Evolutionary conservation across 2,888 invertebrate genomes (phyloP), one percentile per base, ranked within the genome.

Genomic region (Drosophila kambysellisi): DNA sequence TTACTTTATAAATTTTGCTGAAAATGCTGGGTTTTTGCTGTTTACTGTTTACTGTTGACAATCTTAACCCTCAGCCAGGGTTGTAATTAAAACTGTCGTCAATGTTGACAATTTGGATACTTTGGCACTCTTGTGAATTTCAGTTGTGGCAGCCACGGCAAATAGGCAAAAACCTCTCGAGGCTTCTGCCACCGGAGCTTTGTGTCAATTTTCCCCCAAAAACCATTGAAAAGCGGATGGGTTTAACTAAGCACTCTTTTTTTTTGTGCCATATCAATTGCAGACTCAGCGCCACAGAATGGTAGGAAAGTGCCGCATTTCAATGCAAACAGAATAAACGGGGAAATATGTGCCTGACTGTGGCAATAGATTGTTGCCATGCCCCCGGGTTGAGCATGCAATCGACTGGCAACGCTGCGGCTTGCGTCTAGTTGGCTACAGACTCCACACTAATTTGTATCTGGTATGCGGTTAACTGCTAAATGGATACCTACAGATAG

Each of bases 51-150:
- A 46, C 41, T 76, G 69, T 76, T 76, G 71, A 39, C 46, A 60
- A 54, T 60, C 57, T 29, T 56, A 65, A 54, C 53, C 30, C 41
- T 41, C 20, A 77, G 74, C 74, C 67, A 78, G 30, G 76, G 83
- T 82, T 77, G 83, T 87, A 89, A 82, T 85, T 87, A 83, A 82
- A 89, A 87, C 74, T 82, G 79, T 77, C 74, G 79, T 79, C 81
- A 86, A 82, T 86, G 76, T 87, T 87, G 83, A 73, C 76, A 76
- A 56, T 69, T 17, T 30, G 12, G 15, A 30, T 32, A 32, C 30
- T 51, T 57, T 32, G 58, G 54, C 25, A 63, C 68, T 46, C 46
- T 52, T 52, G 61, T 25, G 59, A 79, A 69, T 79, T 39, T 56
- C 29, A 65, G 66, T 69, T 76, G 76, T 43, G 67, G 52, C 68